phyloP scores from a whole-genome alignment of 2,888 invertebrate genomes.

The Vannuccia rotundouncinata region DNA sequence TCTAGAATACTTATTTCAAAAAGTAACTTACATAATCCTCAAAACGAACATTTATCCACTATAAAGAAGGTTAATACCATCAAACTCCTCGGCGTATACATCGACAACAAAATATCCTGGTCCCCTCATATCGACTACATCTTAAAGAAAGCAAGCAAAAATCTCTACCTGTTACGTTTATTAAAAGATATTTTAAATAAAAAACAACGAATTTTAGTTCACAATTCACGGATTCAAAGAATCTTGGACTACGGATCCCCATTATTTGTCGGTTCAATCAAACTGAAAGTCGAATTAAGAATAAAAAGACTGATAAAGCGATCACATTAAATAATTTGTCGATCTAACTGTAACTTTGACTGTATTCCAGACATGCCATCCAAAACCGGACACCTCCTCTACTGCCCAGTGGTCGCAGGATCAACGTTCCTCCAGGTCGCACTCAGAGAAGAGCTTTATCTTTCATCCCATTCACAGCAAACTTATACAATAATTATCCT shows the following conservation, averaged over 20 bases:
- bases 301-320: neutral
- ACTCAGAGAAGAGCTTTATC: conserved; percentile 24
- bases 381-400: neutral
- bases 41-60: neutral
- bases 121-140: neutral
- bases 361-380: neutral
- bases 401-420: neutral
- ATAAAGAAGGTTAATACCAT: neutral
- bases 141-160: neutral
- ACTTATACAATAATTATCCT: conserved; percentile 20
- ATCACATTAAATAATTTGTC: neutral
- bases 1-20: neutral
- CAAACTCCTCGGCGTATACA: neutral
- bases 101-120: neutral
- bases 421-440: conserved; percentile 22
- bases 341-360: neutral
- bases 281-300: neutral
- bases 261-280: neutral
- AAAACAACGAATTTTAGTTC: neutral
- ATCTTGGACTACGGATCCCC: neutral
- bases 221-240: neutral
- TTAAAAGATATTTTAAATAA: neutral
- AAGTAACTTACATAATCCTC: neutral
- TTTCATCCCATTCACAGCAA: conserved; percentile 15
- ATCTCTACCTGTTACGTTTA: neutral